phyloP scores from a whole-genome alignment of 2,113 vertebrate genomes.

The Ivindomyrus marchei region DNA sequence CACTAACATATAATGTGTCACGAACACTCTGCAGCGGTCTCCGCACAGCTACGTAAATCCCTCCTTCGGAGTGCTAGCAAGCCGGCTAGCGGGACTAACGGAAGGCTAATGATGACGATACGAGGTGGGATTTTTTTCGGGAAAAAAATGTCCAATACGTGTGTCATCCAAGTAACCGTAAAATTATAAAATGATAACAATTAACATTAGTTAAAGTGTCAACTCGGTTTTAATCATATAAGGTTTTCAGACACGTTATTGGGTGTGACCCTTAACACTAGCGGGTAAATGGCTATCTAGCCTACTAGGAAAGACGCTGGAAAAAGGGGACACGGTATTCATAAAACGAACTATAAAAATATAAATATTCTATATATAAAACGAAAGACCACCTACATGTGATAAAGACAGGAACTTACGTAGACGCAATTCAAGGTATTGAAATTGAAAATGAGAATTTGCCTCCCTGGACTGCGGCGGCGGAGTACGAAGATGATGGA shows the following conservation, averaged over 20 bases:
- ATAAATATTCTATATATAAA: neutral
- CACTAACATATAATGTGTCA: neutral
- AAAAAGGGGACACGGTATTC: neutral
- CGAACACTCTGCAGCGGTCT: neutral
- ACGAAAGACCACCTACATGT: neutral
- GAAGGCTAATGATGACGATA: neutral
- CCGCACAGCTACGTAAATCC: neutral
- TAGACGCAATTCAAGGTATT: neutral
- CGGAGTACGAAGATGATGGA: constrained; percentile 33
- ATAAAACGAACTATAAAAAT: too few relatives aligned
- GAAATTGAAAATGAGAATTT: constrained; percentile 16
- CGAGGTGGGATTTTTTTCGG: neutral
- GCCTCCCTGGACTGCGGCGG: constrained; percentile 21
- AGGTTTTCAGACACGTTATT: neutral
- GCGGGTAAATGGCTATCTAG: neutral
- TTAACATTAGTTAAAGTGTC: neutral
- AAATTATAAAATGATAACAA: neutral
- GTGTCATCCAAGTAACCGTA: neutral
- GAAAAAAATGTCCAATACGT: neutral
- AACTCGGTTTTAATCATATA: neutral
- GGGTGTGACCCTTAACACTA: constrained; percentile 15
- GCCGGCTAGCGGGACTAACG: neutral
- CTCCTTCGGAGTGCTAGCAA: neutral
- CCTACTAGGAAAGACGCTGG: neutral
- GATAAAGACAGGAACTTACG: neutral